A percentile compares a stretch with the other conserved stretches of the same genome.
Evolutionary conservation across 2,888 invertebrate species (phyloP).

Genomic region (Callyntrura sp.): DNA sequence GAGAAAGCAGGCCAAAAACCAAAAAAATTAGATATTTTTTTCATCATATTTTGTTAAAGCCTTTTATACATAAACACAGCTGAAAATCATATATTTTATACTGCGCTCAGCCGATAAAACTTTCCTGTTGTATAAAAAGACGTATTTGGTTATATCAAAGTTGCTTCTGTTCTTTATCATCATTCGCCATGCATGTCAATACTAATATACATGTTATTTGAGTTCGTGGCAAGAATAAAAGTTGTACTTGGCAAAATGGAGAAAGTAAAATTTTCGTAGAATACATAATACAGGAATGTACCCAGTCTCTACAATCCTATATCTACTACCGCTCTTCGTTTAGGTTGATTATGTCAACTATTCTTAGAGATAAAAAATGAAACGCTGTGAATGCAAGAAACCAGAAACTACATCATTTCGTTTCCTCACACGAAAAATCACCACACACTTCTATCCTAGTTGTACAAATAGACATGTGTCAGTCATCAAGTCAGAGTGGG

Average conservation of each 20-base stretch:
- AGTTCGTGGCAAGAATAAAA: constrained; percentile 44
- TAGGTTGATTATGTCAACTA: not conserved
- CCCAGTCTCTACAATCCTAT: not conserved
- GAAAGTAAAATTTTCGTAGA: constrained; percentile 46
- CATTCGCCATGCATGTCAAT: not conserved
- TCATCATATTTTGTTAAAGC: not conserved
- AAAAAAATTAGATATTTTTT: constrained; percentile 12
- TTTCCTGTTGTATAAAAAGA: too few relatives aligned
- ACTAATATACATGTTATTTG: not conserved
- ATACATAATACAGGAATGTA: not conserved
- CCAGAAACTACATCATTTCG: not conserved
- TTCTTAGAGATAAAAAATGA: not conserved
- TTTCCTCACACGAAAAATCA: not conserved
- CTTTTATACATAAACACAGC: not conserved
- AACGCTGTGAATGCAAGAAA: not conserved
- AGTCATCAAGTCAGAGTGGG: not conserved
- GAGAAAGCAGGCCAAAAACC: constrained; percentile 53
- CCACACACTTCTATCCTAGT: not conserved
- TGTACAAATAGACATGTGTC: not conserved
- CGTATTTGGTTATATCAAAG: too few relatives aligned
- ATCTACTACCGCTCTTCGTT: not conserved
- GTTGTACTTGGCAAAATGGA: not conserved
- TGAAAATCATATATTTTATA: not conserved
- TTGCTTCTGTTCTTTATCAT: too few relatives aligned
- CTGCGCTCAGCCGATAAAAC: too few relatives aligned